These are phyloP conservation scores for Saimiri boliviensis DNA, from an alignment of 2,113 vertebrate genomes.

Conservation along the genomic window DNA sequence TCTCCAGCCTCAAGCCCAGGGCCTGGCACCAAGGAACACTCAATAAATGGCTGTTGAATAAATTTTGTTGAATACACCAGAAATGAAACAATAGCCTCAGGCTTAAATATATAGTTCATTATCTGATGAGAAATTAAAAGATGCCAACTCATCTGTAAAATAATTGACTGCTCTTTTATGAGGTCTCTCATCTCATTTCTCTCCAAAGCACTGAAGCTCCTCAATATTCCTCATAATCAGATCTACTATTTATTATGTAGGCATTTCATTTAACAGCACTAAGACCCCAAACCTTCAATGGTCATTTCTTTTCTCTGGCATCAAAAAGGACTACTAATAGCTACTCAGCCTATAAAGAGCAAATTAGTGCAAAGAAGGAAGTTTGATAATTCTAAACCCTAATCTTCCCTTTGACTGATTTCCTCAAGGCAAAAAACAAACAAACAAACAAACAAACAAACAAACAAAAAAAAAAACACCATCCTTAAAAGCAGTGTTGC, in stretches of 20 bases:
- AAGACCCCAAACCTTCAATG: slow-evolving; percentile 52
- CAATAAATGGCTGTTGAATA: slow-evolving; percentile 44
- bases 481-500: neutral
- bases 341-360: neutral
- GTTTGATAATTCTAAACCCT: neutral
- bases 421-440: slow-evolving; percentile 23
- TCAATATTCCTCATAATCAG: slow-evolving; percentile 65
- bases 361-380: slow-evolving; percentile 60
- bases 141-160: slow-evolving; percentile 75
- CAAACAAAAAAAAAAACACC: neutral
- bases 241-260: slow-evolving; percentile 71
- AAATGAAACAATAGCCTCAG: slow-evolving; percentile 61
- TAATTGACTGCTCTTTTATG: slow-evolving; percentile 74
- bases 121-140: slow-evolving; percentile 70
- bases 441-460: too few species aligned
- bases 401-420: slow-evolving; percentile 43
- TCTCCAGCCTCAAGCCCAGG: neutral
- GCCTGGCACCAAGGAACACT: neutral
- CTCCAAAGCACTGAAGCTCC: slow-evolving; percentile 18
- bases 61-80: slow-evolving; percentile 67
- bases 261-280: slow-evolving; percentile 61
- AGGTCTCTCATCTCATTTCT: slow-evolving; percentile 56
- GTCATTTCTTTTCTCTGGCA: slow-evolving; percentile 55
- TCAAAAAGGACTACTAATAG: slow-evolving; percentile 33
- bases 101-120: slow-evolving; percentile 66